These are phyloP conservation scores for Aspidapion aeneum DNA, from an alignment of 2,888 invertebrate species.

Conservation along the genomic window DNA sequence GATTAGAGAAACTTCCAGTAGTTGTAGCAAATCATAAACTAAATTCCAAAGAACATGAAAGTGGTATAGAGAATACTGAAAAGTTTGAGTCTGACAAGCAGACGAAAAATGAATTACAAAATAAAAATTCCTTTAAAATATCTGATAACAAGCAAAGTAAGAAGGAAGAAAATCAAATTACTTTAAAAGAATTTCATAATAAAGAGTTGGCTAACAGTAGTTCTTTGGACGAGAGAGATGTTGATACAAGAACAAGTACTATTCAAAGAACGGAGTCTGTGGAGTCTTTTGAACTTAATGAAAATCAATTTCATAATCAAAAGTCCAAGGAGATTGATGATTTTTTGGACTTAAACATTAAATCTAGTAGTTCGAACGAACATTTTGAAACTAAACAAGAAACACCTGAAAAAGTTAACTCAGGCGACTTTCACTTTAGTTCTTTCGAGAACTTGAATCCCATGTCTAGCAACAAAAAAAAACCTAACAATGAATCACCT, in stretches of 20 bases:
- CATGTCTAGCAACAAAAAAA: neutral
- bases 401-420: too few species aligned
- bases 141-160: neutral
- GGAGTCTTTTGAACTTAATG: neutral
- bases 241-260: neutral
- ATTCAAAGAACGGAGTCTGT: neutral
- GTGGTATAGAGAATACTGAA: too few species aligned
- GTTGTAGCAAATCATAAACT: conserved; percentile 11
- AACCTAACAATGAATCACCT: neutral
- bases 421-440: too few species aligned
- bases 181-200: neutral
- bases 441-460: neutral
- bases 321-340: neutral
- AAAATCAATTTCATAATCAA: neutral
- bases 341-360: neutral
- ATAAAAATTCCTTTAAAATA: too few species aligned
- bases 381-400: too few species aligned
- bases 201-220: neutral
- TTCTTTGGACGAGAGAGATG: neutral
- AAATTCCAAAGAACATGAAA: neutral
- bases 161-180: neutral
- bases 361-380: neutral
- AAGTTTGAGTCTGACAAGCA: neutral
- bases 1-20: conserved; percentile 21
- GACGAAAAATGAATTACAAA: neutral